Base-by-base conservation (phyloP, 1,140 invertebrate genomes). In the Dreissena polymorpha region DNA sequence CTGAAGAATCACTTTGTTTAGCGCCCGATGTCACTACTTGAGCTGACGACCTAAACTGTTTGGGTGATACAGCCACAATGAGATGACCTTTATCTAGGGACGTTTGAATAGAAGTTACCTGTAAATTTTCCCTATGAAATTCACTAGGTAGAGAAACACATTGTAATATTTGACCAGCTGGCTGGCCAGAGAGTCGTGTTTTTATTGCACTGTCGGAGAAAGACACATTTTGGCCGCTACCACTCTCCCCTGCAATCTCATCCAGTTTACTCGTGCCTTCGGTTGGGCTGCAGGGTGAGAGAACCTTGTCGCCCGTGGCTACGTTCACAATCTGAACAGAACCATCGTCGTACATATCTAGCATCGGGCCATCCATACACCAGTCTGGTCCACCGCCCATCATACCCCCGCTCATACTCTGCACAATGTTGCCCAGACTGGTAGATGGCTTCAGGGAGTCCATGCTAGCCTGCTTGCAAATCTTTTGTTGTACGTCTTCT, bases 311-410 rank as follows among this genome's bases (percentile, higher is more conserved):
- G 50, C 84, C 85, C 29, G 89, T 87, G 8, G 89, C 90, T 16
- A 91, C 86, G n/a, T 90, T 91, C 8, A 91, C 83, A 57, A 91
- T 90, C 79, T 91, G 90, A 70, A 88, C 83, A 77, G 90, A 90
- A 16, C 87, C 87, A 78, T 92, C 91, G 76, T 90, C 91, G 85
- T 87, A 88, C 84, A 89, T 86, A 67, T 89, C 85, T 29, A 86
- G 25, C 65, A 87, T 51, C 50, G 79, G 76, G 73, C 85, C 86
- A 23, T 87, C 85, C 65, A 87, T 51, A 53, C 79, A 76, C 77
- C 85, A 87, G 29, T 87, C 85, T 70, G 86, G 79, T n/a, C 82
- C 83, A 70, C 76, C 82, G 83, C 85, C 85, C 10, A 86, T 69
- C 60, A 86, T 85, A 18, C 86, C 63, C 73, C 70, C 86, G 85